Evolutionary conservation across 2,113 vertebrate species (phyloP).

Genomic region (Australoheros scitulus): DNA sequence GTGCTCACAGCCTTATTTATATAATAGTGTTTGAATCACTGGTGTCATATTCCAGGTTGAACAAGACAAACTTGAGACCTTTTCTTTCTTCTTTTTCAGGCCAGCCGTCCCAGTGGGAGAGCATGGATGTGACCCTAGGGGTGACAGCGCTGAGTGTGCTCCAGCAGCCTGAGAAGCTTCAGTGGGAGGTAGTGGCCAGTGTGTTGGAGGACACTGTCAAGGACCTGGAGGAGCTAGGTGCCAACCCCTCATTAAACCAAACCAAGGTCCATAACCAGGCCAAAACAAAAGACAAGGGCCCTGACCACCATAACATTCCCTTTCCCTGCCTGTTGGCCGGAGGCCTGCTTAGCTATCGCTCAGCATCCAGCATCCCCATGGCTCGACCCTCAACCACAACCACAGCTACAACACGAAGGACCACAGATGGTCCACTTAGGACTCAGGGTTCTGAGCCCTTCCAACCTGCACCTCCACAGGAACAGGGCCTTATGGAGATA

Average conservation of each 20-base stretch:
- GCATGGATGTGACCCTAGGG: conserved; percentile 93
- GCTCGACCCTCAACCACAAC: conserved; percentile 82
- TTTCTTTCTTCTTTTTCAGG: conserved; percentile 75
- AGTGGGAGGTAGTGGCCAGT: conserved; percentile 98
- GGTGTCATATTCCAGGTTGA: not conserved
- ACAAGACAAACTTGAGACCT: not conserved
- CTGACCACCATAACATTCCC: conserved; percentile 98
- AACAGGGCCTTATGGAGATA: conserved; percentile 95
- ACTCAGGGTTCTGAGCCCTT: conserved; percentile 89
- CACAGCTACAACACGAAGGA: conserved; percentile 69
- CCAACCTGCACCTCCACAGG: conserved; percentile 75
- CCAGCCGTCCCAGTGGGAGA: conserved; percentile 93
- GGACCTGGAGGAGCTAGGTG: conserved; percentile 96
- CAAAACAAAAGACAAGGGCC: conserved; percentile 92
- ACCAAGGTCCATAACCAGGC: conserved; percentile 85
- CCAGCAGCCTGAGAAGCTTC: conserved; percentile 97
- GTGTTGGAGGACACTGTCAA: conserved; percentile 98
- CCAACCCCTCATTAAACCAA: conserved; percentile 89
- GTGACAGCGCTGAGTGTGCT: conserved; percentile 95
- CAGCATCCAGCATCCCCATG: conserved; percentile 87
- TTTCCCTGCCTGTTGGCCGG: conserved; percentile 97
- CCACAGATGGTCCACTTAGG: conserved; percentile 89
- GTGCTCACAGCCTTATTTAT: not conserved
- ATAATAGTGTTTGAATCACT: not conserved
- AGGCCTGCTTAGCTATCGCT: conserved; percentile 94